phyloP scores from a whole-genome alignment of 2,113 vertebrate genomes.

The Panthera leo region DNA sequence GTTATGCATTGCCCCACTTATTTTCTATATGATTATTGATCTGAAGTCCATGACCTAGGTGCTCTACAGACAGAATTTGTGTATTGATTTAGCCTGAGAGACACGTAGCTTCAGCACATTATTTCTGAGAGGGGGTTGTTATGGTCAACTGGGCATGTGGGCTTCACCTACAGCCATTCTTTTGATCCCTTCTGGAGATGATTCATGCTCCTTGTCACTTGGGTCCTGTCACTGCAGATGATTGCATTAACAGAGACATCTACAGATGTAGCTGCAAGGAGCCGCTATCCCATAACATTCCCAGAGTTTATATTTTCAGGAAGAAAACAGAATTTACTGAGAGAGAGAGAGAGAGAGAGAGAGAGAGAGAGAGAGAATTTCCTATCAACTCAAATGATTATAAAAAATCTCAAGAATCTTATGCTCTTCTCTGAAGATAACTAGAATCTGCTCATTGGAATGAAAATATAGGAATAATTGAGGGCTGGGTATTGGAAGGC shows the following conservation, averaged over 20 bases:
- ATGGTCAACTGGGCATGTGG: neutral
- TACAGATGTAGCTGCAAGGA: neutral
- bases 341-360: neutral
- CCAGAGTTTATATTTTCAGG: neutral
- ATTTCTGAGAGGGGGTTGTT: neutral
- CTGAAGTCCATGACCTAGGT: slow-evolving; percentile 9
- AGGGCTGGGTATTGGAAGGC: neutral
- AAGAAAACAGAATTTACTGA: neutral
- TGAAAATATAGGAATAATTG: neutral
- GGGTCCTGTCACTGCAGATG: neutral
- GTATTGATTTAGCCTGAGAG: slow-evolving; percentile 60
- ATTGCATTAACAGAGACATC: neutral
- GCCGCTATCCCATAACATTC: neutral
- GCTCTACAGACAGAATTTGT: neutral
- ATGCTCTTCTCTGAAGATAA: neutral
- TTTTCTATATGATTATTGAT: slow-evolving; percentile 65
- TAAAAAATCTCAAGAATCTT: neutral
- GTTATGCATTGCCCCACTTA: neutral
- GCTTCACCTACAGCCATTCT: neutral
- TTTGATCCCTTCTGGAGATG: slow-evolving; percentile 1
- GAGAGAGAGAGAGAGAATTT: neutral
- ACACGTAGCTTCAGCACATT: neutral
- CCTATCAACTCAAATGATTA: neutral
- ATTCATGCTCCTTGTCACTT: neutral
- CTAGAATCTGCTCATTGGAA: neutral